Percentiles rank a stretch among this genome's conserved stretches.
Evolutionary conservation across 2,888 invertebrate genomes (phyloP).

Genomic region (Hylaea fasciaria): DNA sequence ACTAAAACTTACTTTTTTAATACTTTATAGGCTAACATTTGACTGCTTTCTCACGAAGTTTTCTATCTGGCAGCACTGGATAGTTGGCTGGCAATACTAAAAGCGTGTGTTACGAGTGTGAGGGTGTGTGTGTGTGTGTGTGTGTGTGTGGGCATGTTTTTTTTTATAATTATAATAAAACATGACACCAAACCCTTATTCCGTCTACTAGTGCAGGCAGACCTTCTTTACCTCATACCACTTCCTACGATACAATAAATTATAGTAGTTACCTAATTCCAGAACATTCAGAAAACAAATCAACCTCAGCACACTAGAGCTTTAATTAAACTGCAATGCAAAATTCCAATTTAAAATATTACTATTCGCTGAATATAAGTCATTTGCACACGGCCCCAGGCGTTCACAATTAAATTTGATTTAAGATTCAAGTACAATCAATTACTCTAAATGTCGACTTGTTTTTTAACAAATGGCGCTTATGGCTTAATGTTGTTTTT

Average conservation of each 20-base stretch:
- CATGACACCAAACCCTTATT: neutral
- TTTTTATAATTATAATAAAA: too few species aligned
- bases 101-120: too few species aligned
- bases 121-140: too few species aligned
- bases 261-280: constrained; percentile 31
- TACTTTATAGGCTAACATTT: too few species aligned
- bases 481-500: constrained; percentile 3
- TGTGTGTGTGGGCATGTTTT: too few species aligned
- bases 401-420: constrained; percentile 50
- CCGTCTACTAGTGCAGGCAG: neutral
- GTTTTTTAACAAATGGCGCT: constrained; percentile 37
- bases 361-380: constrained; percentile 28
- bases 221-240: constrained; percentile 13
- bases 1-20: too few species aligned
- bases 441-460: constrained; percentile 50
- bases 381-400: constrained; percentile 44
- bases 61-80: too few species aligned
- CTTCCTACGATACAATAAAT: constrained; percentile 32
- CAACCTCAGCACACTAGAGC: constrained; percentile 33
- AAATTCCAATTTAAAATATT: constrained; percentile 40
- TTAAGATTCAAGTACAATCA: constrained; percentile 51
- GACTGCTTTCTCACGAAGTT: too few species aligned
- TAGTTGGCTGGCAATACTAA: too few species aligned
- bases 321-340: constrained; percentile 28
- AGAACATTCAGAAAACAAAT: constrained; percentile 41